Conservation (phyloP, 2,797 vertebrate genomes). For the Sorex maritimensis region DNA sequence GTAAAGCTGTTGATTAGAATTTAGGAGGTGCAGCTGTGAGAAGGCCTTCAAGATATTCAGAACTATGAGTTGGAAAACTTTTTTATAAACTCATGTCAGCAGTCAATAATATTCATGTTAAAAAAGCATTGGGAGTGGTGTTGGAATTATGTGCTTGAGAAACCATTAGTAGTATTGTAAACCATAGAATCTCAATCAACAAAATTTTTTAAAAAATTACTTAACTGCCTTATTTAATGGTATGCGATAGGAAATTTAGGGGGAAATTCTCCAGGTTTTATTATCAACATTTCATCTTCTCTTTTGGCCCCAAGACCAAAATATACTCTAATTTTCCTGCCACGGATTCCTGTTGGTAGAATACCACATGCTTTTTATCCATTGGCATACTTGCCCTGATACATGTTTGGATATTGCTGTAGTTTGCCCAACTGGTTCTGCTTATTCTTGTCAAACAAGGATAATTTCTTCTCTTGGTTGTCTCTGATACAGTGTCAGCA, state of each 20-base stretch:
- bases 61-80: slow-evolving; percentile 11
- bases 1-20: background rate
- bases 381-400: slow-evolving; percentile 46
- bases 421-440: slow-evolving; percentile 85
- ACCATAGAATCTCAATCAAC: no score
- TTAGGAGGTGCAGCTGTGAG: background rate
- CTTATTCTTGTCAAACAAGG: slow-evolving; percentile 80
- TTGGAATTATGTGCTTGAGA: slow-evolving; percentile 3
- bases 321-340: slow-evolving; percentile 53
- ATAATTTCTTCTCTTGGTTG: slow-evolving; percentile 76
- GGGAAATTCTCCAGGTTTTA: slow-evolving; percentile 21
- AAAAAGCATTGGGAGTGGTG: background rate
- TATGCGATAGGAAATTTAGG: background rate
- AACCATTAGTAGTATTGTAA: no score
- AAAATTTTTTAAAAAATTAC: background rate
- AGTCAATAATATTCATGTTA: background rate
- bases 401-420: slow-evolving; percentile 53
- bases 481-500: slow-evolving; percentile 70
- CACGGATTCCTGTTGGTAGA: background rate
- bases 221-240: slow-evolving; percentile 7
- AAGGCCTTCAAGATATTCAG: background rate
- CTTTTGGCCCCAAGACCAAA: background rate
- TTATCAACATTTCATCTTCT: background rate
- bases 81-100: background rate
- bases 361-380: slow-evolving; percentile 36